Base-by-base conservation (phyloP, 2,113 vertebrate genomes). In the Antigone vipio region DNA sequence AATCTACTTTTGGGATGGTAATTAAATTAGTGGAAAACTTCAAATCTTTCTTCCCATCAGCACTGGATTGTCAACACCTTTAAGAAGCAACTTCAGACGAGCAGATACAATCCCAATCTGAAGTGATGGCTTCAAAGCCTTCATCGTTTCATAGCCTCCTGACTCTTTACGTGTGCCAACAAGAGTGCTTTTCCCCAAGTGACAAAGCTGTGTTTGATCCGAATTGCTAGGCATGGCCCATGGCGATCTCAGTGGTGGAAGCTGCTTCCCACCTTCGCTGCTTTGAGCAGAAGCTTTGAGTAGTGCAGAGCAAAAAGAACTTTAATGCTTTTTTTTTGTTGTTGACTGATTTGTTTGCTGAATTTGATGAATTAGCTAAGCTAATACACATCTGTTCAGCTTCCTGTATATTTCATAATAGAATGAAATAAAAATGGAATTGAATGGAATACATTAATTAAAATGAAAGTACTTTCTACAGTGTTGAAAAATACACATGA, bases 381-480 rank as follows among this genome's bases (percentile, higher is more conserved):
- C 50, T 42, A 38, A 53, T 50, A 44, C 62, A 44, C 85, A 93
- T 93, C 93, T 95, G 90, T 24, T 92, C 69, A 35, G 1, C 85
- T 87, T 97, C 77, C 89, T 87, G 56, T 72, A 9, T 75, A 18
- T 80, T 77, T 94, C 89, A 78, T 82, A 93, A 89, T 15, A 95
- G 92, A 78, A 34, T 23, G 81, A 82, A 89, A 89, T 94, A 53
- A 82, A 94, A 94, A 85, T 72, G 87, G 68, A 42, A 92, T 80
- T 0, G 0, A 91, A 85, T 78, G 78, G 74, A 73, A 76, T 76
- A 40, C 49, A 82, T 92, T 72, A 75, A 92, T 93, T 95, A 82
- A 78, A 87, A 88, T 72, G 62, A 56, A 97, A 88, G 71, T 60
- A 27, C 49, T 93, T 94, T 91, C 79, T 64, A 27, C 32, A 12